These are phyloP conservation scores for Drosophila funebris DNA, from an alignment of 1,140 invertebrate genomes.

Conservation along the genomic window DNA sequence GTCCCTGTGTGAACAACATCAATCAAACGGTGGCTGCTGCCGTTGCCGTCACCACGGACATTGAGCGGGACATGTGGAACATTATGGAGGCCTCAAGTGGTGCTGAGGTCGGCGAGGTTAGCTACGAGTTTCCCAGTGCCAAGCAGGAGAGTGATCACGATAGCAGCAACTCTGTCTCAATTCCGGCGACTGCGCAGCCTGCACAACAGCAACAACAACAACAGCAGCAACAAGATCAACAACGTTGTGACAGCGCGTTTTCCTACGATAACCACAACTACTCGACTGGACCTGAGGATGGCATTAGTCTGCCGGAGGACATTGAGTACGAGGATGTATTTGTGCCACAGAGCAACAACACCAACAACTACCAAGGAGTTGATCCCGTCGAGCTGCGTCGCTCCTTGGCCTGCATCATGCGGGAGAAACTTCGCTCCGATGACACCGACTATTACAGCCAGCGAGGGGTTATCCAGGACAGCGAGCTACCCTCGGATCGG, in stretches of 20 bases:
- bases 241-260: conserved; percentile 51
- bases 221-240: conserved; percentile 19
- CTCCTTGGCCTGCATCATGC: conserved; percentile 65
- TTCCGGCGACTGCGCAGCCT: conserved; percentile 19
- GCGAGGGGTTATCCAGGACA: conserved; percentile 7
- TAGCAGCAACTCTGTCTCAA: conserved; percentile 43
- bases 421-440: conserved; percentile 75
- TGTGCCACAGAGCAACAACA: conserved; percentile 40
- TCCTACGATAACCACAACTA: conserved; percentile 80
- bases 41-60: conserved; percentile 79
- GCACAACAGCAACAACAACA: background rate
- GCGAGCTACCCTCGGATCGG: background rate
- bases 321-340: conserved; percentile 81
- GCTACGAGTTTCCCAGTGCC: conserved; percentile 69
- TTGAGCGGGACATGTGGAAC: conserved; percentile 84
- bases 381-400: conserved; percentile 61
- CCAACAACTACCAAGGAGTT: conserved; percentile 34
- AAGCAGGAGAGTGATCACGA: conserved; percentile 61
- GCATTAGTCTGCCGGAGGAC: conserved; percentile 53
- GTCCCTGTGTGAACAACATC: conserved; percentile 77
- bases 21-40: conserved; percentile 82
- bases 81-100: conserved; percentile 83
- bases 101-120: conserved; percentile 71
- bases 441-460: conserved; percentile 58
- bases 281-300: conserved; percentile 61